phyloP scores from a whole-genome alignment of 2,888 invertebrate genomes.

The Coelinius sp. region DNA sequence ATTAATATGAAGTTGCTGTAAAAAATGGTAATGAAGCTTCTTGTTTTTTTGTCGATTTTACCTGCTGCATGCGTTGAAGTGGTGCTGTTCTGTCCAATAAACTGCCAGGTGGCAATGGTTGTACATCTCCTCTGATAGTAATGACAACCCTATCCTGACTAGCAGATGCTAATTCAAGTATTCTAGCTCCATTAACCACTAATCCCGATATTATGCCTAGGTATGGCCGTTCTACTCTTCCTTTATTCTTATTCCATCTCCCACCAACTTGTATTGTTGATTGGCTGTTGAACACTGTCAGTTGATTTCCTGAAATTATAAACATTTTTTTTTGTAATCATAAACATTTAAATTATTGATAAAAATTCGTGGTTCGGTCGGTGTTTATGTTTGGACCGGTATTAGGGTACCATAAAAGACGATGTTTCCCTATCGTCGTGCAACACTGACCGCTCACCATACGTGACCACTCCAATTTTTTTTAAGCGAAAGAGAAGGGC shows the following conservation, averaged over 20 bases:
- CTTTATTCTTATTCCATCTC: constrained; percentile 80
- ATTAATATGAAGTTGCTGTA: not conserved
- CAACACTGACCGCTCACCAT: not conserved
- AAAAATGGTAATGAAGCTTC: not conserved
- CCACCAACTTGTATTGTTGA: constrained; percentile 92
- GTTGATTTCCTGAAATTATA: constrained; percentile 72
- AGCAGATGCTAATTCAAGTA: constrained; percentile 88
- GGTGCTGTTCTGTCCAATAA: constrained; percentile 82
- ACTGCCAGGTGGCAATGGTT: constrained; percentile 77
- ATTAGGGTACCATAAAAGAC: constrained; percentile 56
- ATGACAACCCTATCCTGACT: constrained; percentile 81
- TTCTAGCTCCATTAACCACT: constrained; percentile 87
- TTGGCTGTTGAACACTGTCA: constrained; percentile 92
- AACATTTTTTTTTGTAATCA: not conserved
- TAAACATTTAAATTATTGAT: not conserved
- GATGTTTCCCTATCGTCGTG: not conserved
- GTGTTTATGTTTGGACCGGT: constrained; percentile 62
- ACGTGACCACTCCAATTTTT: not conserved
- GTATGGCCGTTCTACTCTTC: constrained; percentile 83
- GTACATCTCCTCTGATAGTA: constrained; percentile 86
- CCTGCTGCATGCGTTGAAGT: constrained; percentile 91
- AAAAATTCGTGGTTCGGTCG: constrained; percentile 48
- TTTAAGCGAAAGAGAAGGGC: constrained; percentile 24
- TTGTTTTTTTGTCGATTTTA: constrained; percentile 65
- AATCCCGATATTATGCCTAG: constrained; percentile 91